A percentile compares a stretch with the other conserved stretches of the same genome.
These are phyloP conservation scores for Phyllotreta striolata DNA, from an alignment of 2,888 invertebrate genomes.

Conservation along the genomic window DNA sequence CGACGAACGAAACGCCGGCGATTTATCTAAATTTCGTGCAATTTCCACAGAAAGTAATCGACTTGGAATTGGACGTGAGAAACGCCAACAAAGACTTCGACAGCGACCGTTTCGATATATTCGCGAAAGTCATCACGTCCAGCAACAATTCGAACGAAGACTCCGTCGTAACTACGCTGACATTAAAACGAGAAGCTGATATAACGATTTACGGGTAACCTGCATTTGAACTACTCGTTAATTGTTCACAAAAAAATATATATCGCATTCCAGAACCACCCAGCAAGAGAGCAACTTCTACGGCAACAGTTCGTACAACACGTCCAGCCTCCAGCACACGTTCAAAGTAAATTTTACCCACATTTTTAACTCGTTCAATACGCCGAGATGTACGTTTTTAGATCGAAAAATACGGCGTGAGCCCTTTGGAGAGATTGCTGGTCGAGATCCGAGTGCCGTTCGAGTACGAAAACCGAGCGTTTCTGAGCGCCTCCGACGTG, in stretches of 20 bases:
- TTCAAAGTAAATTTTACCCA: conserved; percentile 25
- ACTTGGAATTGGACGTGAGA: conserved; percentile 53
- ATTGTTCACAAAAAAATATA: not conserved
- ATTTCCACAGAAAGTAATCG: conserved; percentile 45
- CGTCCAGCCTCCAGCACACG: conserved; percentile 40
- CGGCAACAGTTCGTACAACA: conserved; percentile 46
- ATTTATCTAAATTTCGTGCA: not conserved
- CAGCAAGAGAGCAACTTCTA: conserved; percentile 55
- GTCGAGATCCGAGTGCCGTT: conserved; percentile 57
- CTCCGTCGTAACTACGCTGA: conserved; percentile 47
- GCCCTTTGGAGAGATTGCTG: conserved; percentile 56
- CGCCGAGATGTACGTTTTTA: too few relatives aligned
- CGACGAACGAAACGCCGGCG: too few relatives aligned
- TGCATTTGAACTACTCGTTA: too few relatives aligned
- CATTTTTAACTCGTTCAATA: not conserved
- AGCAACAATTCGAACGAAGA: conserved; percentile 55
- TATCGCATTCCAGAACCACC: conserved; percentile 52
- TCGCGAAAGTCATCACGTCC: conserved; percentile 53
- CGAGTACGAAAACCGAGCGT: conserved; percentile 37
- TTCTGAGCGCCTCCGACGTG: conserved; percentile 45
- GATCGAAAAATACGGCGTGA: conserved; percentile 58
- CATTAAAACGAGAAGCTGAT: conserved; percentile 55
- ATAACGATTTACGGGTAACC: conserved; percentile 60
- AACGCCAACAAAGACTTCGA: conserved; percentile 46
- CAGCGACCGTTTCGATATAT: conserved; percentile 47